A percentile compares a stretch with the other conserved stretches of the same genome.
phyloP scores from a whole-genome alignment of 2,888 invertebrate species.

The Mechanitis messenoides region DNA sequence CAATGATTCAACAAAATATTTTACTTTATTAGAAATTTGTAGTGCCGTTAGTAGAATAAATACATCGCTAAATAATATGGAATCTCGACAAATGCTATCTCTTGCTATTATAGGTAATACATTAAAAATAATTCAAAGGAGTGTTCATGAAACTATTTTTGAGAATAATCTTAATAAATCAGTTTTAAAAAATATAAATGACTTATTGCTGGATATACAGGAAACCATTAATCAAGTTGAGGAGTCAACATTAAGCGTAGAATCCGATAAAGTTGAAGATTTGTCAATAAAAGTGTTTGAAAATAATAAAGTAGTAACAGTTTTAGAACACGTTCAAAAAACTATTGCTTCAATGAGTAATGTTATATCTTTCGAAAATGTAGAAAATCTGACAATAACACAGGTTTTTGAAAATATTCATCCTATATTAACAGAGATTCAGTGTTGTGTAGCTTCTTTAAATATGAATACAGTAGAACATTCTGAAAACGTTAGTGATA shows the following conservation, averaged over 20 bases:
- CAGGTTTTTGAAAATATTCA: constrained; percentile 51
- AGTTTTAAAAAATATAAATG: constrained; percentile 54
- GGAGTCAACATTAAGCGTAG: constrained; percentile 46
- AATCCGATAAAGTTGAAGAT: constrained; percentile 51
- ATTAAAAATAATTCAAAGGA: constrained; percentile 51
- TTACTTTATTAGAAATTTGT: constrained; percentile 58
- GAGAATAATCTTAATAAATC: constrained; percentile 31
- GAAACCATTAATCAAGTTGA: constrained; percentile 54
- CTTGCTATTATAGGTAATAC: constrained; percentile 58
- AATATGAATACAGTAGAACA: constrained; percentile 31
- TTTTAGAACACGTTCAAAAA: constrained; percentile 56
- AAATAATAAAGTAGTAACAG: constrained; percentile 42
- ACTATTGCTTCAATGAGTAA: constrained; percentile 55
- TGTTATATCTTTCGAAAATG: constrained; percentile 46
- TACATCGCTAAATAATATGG: constrained; percentile 49
- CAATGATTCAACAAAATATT: constrained; percentile 63
- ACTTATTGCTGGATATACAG: constrained; percentile 49
- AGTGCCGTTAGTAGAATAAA: constrained; percentile 58
- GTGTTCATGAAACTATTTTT: constrained; percentile 51
- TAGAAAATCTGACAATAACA: constrained; percentile 33
- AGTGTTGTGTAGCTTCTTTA: constrained; percentile 48
- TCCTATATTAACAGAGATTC: constrained; percentile 59
- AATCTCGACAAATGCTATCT: constrained; percentile 45
- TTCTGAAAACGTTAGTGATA: constrained; percentile 47
- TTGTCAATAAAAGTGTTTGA: constrained; percentile 33